Percentiles rank a stretch among this genome's conserved stretches.
Evolutionary conservation across 30 jellyfish, hydroid and myxozoan genomes (phyloP).

Genomic region (Nemopilema nomurai): DNA sequence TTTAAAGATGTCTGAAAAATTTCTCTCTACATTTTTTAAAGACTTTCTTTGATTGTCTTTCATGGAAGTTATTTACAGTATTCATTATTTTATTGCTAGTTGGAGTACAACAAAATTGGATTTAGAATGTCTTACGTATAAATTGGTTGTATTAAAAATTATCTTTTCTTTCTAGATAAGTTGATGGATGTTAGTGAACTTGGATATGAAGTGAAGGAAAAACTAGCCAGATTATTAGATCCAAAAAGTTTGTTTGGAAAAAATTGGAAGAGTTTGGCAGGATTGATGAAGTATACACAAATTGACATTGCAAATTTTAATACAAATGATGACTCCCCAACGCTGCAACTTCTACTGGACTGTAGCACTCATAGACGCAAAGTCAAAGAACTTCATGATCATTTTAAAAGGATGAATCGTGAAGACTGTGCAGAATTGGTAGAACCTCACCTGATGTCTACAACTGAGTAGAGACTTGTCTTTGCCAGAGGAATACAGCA

Average conservation of each 20-base stretch:
- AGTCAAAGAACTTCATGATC: background rate
- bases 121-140: too few relatives aligned
- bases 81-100: too few relatives aligned
- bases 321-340: conserved; percentile 17
- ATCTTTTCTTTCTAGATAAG: background rate
- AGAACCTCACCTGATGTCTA: background rate
- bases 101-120: too few relatives aligned
- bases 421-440: conserved; percentile 18
- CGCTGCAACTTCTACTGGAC: conserved; percentile 10
- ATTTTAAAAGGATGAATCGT: conserved; percentile 8
- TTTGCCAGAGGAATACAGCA: background rate
- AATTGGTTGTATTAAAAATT: too few relatives aligned
- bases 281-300: conserved; percentile 14
- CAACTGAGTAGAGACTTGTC: background rate
- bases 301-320: conserved; percentile 27
- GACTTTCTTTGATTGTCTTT: too few relatives aligned
- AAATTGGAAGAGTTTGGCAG: conserved; percentile 51
- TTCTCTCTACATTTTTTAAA: too few relatives aligned
- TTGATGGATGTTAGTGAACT: background rate
- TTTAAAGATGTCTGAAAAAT: too few relatives aligned
- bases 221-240: conserved; percentile 4
- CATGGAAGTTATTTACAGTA: too few relatives aligned
- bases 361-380: conserved; percentile 5
- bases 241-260: background rate
- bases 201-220: background rate